These are phyloP conservation scores for Digitonthophagus gazella DNA, from an alignment of 2,888 invertebrate species.

Conservation along the genomic window DNA sequence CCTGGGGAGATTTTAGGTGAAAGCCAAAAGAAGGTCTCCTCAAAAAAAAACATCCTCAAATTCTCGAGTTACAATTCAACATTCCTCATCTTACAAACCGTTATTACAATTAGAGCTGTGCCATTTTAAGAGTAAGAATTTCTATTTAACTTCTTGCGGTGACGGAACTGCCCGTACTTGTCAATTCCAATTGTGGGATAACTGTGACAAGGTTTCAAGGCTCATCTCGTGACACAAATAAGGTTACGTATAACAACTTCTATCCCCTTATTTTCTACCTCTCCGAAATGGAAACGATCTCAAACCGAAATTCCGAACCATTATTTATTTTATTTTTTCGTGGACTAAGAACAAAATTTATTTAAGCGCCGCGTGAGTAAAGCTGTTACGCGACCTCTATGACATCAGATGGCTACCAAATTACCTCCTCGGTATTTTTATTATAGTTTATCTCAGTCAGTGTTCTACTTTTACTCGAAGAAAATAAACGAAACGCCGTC, in stretches of 20 bases:
- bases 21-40: no score
- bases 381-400: not conserved
- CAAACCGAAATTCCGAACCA: not conserved
- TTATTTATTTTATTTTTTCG: not conserved
- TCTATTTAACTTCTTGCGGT: not conserved
- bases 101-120: not conserved
- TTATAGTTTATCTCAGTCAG: not conserved
- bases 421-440: not conserved
- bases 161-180: not conserved
- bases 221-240: not conserved
- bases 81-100: not conserved
- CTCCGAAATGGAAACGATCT: not conserved
- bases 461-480: not conserved
- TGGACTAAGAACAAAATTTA: not conserved
- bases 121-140: not conserved
- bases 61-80: not conserved
- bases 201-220: not conserved
- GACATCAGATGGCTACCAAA: not conserved
- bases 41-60: not conserved
- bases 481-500: not conserved
- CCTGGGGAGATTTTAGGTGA: not conserved
- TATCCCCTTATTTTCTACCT: not conserved
- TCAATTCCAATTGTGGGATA: not conserved
- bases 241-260: not conserved
- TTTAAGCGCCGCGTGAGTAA: not conserved